Percentiles rank a stretch among this genome's conserved stretches.
Conservation (phyloP, 2,797 vertebrate genomes). For the Myripristis jacobus region DNA sequence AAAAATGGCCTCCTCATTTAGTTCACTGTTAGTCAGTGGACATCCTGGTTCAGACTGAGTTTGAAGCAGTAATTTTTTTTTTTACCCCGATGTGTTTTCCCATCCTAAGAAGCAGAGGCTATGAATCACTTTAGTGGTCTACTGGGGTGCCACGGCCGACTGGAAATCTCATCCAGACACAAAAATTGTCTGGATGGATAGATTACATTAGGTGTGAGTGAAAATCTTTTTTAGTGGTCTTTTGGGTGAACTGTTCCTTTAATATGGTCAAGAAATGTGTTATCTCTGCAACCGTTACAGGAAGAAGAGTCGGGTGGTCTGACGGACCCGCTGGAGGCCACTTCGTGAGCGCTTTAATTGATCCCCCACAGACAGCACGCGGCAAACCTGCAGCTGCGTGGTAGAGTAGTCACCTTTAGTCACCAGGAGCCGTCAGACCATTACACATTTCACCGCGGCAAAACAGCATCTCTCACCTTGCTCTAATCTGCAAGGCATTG, state of each 20-base stretch:
- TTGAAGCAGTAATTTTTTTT: no score
- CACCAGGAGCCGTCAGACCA: slow-evolving; percentile 19
- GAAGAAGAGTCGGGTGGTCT: not conserved
- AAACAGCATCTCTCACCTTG: slow-evolving; percentile 2
- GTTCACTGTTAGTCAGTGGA: slow-evolving; percentile 41
- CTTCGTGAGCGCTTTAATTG: slow-evolving; percentile 2
- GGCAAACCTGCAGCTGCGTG: slow-evolving; percentile 31
- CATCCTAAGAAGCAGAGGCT: no score
- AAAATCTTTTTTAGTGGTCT: no score
- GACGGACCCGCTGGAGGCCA: not conserved
- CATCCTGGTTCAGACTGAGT: slow-evolving; percentile 24
- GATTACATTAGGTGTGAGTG: no score
- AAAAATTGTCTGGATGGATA: no score
- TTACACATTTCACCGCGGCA: not conserved
- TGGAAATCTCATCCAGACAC: no score
- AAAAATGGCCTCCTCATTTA: slow-evolving; percentile 68
- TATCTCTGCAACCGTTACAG: not conserved
- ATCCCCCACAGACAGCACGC: slow-evolving; percentile 11
- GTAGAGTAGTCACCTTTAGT: slow-evolving; percentile 44
- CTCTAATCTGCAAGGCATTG: slow-evolving; percentile 27
- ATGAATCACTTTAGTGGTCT: no score
- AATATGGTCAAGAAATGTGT: not conserved
- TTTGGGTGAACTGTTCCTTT: no score
- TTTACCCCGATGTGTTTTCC: no score
- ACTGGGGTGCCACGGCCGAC: no score